phyloP scores from a whole-genome alignment of 2,113 vertebrate species.

The Daphoenositta chrysoptera region DNA sequence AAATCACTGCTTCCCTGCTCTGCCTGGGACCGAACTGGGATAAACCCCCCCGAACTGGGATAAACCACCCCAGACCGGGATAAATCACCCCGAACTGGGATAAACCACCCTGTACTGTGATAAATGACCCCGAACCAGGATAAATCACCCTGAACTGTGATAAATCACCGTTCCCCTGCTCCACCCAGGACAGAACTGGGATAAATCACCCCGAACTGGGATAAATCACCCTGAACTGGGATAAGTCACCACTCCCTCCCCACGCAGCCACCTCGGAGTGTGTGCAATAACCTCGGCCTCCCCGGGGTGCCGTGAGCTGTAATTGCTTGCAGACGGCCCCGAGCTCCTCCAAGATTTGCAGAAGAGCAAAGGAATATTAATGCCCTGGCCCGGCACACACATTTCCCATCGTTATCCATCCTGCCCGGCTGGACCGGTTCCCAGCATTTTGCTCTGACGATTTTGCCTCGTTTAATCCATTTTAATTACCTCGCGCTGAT shows the following conservation, averaged over 20 bases:
- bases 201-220: too few species aligned
- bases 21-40: too few species aligned
- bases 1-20: too few species aligned
- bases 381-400: background rate
- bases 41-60: too few species aligned
- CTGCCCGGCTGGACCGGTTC: background rate
- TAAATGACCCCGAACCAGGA: background rate
- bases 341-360: background rate
- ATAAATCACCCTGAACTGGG: background rate
- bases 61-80: too few species aligned
- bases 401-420: background rate
- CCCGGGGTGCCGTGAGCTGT: conserved; percentile 9
- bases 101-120: too few species aligned
- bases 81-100: too few species aligned
- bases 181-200: accelerated
- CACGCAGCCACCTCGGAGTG: background rate
- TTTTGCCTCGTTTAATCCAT: conserved; percentile 30
- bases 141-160: background rate
- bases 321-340: background rate
- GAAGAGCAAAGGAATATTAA: background rate
- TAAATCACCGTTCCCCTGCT: too few species aligned
- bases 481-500: conserved; percentile 53
- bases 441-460: background rate
- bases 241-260: background rate
- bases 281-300: background rate